These are phyloP conservation scores for Emydocephalus ijimae DNA, from an alignment of 2,113 vertebrate genomes.

Conservation along the genomic window DNA sequence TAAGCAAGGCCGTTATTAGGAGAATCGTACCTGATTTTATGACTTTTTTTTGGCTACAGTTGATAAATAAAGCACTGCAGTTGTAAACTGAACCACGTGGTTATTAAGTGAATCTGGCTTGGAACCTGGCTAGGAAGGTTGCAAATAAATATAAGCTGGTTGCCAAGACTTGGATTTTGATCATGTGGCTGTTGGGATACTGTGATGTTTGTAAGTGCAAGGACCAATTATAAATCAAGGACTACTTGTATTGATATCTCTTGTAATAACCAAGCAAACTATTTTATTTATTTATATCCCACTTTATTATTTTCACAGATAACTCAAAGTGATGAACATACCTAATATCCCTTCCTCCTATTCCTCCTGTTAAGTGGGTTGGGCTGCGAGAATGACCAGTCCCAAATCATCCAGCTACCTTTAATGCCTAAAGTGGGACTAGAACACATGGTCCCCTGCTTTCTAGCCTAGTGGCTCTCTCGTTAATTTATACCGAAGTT, in stretches of 20 bases:
- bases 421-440: neutral
- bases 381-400: neutral
- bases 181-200: neutral
- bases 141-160: neutral
- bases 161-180: neutral
- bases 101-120: neutral
- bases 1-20: neutral
- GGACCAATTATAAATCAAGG: neutral
- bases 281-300: neutral
- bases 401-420: neutral
- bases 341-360: neutral
- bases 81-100: neutral
- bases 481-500: neutral
- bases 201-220: neutral
- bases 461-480: neutral
- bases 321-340: neutral
- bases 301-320: neutral
- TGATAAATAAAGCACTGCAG: neutral
- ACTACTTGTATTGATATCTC: neutral
- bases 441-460: neutral
- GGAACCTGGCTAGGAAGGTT: neutral
- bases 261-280: neutral
- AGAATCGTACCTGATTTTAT: neutral
- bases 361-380: neutral
- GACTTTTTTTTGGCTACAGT: neutral